Evolutionary conservation across 2,888 invertebrate species (phyloP), one percentile per base, ranked within the genome.

Genomic region (Rhamphomyia laevipes): DNA sequence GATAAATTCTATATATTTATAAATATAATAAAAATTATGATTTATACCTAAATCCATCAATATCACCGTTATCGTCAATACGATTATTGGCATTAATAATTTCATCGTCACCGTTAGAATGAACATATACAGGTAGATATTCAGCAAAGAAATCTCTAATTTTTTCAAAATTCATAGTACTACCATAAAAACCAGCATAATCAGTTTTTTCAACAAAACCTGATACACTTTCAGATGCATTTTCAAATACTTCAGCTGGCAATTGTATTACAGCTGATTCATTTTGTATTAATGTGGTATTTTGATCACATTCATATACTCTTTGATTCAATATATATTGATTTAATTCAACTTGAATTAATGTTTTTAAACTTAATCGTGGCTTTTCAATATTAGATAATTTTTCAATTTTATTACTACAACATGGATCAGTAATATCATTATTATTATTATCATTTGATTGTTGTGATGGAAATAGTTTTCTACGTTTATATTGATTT

Each of bases 381-480:
- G 51, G 45, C 31, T 27, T 27, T 27, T 27, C 16, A 11, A 13
- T 12, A 12, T 16, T 11, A 18, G 18, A 40, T 12, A 17, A 40
- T 40, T 11, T 18, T 21, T 13, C 13, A 13, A 18, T 18, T 18
- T 40, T 17, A 13, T 18, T 12, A 11, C 12, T 38, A 16, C 15
- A 15, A 4, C 16, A 18, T 40, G 18, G 18, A 17, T 27, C 23
- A 3, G 12, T 18, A 40, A 18, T 18, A 13, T 21, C 12, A 11
- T 40, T 40, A 12, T 45, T 27, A 18, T 21, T n/a, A 16, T 27
- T 27, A 7, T 27, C 9, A 9, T 27, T 6, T 21, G 16, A 13
- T 40, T 16, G 21, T 5, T 27, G 23, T 27, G 5, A 35, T 37
- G 9, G 10, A n/a, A 15, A 72, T 68, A 63, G 77, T 38, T 38